Evolutionary conservation across 2,888 invertebrate genomes (phyloP).

Genomic region (Tetanocera ferruginea): DNA sequence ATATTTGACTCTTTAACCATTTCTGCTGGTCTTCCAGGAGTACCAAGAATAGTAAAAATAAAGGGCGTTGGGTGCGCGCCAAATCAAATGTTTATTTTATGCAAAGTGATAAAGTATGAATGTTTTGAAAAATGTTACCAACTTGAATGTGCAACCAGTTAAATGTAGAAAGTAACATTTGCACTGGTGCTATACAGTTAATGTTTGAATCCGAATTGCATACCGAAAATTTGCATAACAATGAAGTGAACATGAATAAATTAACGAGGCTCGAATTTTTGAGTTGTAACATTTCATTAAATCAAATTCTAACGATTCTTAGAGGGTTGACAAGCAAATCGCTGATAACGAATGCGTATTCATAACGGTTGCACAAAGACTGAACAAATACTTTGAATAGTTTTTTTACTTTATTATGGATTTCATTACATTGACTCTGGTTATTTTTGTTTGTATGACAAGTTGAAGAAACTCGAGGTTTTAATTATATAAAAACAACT

Average conservation of each 20-base stretch:
- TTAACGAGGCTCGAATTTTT: conserved; percentile 14
- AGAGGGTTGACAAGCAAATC: conserved; percentile 10
- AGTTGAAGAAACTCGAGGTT: too few relatives aligned
- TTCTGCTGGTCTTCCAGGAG: background rate
- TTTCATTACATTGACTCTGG: background rate
- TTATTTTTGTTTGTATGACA: too few relatives aligned
- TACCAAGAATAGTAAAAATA: background rate
- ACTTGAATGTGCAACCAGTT: conserved; percentile 58
- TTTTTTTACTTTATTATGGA: conserved; percentile 7
- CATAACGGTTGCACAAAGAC: conserved; percentile 8
- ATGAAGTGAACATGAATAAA: conserved; percentile 37
- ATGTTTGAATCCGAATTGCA: background rate
- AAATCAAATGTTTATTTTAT: conserved; percentile 27
- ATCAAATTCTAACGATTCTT: background rate
- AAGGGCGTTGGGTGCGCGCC: conserved; percentile 4
- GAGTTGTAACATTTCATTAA: conserved; percentile 18
- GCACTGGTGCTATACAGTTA: background rate
- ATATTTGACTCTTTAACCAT: background rate
- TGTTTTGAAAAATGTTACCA: background rate
- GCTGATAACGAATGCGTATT: background rate
- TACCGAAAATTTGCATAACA: conserved; percentile 46
- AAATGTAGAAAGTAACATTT: conserved; percentile 29
- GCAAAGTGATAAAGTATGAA: conserved; percentile 21
- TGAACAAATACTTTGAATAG: background rate
- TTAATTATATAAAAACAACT: too few relatives aligned